Evolutionary conservation across 2,888 invertebrate species (phyloP).

Genomic region (Tolmerus cingulatus): DNA sequence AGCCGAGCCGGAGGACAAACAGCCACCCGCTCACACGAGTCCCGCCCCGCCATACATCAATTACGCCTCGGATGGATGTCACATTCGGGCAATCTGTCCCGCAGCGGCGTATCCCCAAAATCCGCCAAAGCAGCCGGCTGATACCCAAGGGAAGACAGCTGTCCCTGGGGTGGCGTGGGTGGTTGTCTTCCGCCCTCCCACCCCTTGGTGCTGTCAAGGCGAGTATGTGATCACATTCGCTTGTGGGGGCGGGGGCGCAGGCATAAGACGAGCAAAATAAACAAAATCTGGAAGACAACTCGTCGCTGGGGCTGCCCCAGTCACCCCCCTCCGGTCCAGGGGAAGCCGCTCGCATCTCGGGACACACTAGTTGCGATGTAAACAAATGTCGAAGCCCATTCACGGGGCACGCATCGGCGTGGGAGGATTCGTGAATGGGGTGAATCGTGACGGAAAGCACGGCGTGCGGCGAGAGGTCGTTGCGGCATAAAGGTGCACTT

Average conservation of each 20-base stretch:
- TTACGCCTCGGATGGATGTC: constrained; percentile 22
- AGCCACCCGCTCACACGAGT: neutral
- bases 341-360: neutral
- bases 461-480: neutral
- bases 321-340: neutral
- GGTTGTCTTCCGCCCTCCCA: neutral
- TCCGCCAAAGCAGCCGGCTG: neutral
- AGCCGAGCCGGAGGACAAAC: neutral
- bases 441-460: neutral
- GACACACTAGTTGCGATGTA: constrained; percentile 40
- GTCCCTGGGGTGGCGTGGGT: neutral
- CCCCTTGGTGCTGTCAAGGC: neutral
- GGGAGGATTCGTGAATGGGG: neutral
- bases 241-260: neutral
- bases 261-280: constrained; percentile 4
- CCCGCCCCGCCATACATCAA: constrained; percentile 18
- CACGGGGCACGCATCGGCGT: neutral
- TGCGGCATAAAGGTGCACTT: constrained; percentile 1
- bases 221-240: constrained; percentile 2
- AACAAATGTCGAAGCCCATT: constrained; percentile 38
- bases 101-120: neutral
- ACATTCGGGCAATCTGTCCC: constrained; percentile 24
- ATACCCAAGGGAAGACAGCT: neutral
- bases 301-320: neutral
- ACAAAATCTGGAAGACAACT: constrained; percentile 15